Percentiles rank a stretch among this genome's conserved stretches.
Conservation (phyloP, 2,888 invertebrate species). For the Leptinotarsa juncta region DNA sequence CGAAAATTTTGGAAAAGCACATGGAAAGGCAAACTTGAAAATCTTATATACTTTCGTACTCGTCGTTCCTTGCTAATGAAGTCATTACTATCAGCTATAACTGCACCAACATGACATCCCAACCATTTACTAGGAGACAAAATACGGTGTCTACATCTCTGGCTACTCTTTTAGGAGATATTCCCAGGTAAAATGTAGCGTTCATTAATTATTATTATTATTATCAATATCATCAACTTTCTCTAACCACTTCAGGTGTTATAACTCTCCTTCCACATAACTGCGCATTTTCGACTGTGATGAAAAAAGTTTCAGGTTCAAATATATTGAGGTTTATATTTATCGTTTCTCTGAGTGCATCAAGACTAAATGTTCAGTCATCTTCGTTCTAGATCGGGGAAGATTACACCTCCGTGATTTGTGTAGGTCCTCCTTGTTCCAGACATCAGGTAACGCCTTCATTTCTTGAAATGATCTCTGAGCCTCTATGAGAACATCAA, state of each 20-base stretch:
- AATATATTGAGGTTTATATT: constrained; percentile 77
- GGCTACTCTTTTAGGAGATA: constrained; percentile 74
- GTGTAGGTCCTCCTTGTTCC: constrained; percentile 85
- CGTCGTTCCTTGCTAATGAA: constrained; percentile 74
- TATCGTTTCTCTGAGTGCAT: constrained; percentile 75
- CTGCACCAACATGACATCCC: constrained; percentile 89
- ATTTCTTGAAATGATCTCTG: constrained; percentile 89
- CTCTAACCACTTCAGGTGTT: constrained; percentile 84
- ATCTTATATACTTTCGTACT: no score
- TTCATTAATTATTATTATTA: no score
- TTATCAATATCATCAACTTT: constrained; percentile 74
- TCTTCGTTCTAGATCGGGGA: constrained; percentile 77
- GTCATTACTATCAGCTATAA: constrained; percentile 79
- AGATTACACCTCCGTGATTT: constrained; percentile 82
- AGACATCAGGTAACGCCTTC: constrained; percentile 86
- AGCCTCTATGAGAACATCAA: constrained; percentile 87
- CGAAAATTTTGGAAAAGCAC: no score
- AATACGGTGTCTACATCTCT: constrained; percentile 81
- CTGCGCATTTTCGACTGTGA: constrained; percentile 93
- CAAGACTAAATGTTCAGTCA: constrained; percentile 88
- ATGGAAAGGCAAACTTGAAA: no score
- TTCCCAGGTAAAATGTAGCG: constrained; percentile 77
- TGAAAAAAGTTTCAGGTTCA: constrained; percentile 81
- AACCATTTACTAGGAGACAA: constrained; percentile 93
- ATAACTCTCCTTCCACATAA: constrained; percentile 73